phyloP scores from a whole-genome alignment of 2,113 vertebrate genomes.

The Felis chaus region DNA sequence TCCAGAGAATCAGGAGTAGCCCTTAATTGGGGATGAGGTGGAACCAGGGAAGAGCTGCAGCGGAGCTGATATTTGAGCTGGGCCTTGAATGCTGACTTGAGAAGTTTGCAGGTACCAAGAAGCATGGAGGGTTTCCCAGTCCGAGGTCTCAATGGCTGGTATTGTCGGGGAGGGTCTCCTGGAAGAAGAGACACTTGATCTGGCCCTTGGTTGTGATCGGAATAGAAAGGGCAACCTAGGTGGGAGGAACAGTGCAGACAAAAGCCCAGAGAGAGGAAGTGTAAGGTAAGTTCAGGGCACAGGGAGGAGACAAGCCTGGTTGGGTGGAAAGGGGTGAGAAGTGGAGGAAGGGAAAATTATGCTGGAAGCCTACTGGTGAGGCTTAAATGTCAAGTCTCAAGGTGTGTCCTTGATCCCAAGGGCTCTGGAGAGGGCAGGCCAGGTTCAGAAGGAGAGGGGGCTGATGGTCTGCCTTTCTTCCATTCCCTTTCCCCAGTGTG shows the following conservation, averaged over 20 bases:
- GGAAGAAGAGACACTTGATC: neutral
- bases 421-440: neutral
- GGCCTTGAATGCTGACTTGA: neutral
- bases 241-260: neutral
- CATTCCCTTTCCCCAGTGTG: constrained; percentile 51
- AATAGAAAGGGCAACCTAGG: neutral
- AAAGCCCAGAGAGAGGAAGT: neutral
- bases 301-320: neutral
- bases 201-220: neutral
- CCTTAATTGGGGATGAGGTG: neutral
- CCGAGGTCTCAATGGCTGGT: neutral
- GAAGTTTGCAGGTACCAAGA: neutral
- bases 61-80: neutral
- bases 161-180: neutral
- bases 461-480: neutral
- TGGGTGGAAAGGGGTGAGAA: neutral
- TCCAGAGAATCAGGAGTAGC: neutral
- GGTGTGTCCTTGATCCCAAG: neutral
- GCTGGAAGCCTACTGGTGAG: neutral
- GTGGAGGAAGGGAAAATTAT: neutral
- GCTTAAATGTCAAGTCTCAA: neutral
- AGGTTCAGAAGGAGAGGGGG: neutral
- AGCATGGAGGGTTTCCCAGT: neutral
- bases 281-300: neutral
- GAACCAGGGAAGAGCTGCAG: neutral